These are phyloP conservation scores for Platyura marginata DNA, from an alignment of 1,140 invertebrate species.

Conservation along the genomic window DNA sequence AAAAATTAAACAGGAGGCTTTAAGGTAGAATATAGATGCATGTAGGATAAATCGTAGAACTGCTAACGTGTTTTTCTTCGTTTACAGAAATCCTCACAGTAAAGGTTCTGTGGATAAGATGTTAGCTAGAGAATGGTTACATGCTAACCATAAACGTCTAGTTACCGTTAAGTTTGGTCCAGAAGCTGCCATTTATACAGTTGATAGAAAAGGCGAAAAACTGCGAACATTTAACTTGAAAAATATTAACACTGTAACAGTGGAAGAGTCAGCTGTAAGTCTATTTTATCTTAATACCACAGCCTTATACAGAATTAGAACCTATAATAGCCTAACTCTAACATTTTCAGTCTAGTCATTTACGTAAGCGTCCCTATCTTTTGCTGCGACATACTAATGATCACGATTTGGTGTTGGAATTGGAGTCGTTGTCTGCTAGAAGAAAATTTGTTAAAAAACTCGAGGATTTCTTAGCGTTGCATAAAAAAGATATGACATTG, in stretches of 20 bases:
- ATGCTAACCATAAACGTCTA: conserved; percentile 77
- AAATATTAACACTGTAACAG: conserved; percentile 51
- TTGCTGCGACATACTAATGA: conserved; percentile 75
- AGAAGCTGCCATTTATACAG: conserved; percentile 62
- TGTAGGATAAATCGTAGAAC: background rate
- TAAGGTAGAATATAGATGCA: conserved; percentile 22
- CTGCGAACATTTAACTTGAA: conserved; percentile 61
- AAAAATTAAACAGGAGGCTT: conserved; percentile 66
- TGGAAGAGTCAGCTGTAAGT: conserved; percentile 56
- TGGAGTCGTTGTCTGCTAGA: conserved; percentile 61
- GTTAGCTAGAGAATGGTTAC: conserved; percentile 87
- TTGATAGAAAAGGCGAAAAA: conserved; percentile 79
- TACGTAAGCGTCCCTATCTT: conserved; percentile 65
- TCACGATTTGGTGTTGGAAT: conserved; percentile 91
- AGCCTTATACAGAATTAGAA: background rate
- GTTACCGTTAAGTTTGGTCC: conserved; percentile 81
- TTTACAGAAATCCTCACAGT: conserved; percentile 19
- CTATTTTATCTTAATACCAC: background rate
- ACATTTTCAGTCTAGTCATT: conserved; percentile 38
- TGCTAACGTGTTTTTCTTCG: too few relatives aligned
- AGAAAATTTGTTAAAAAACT: conserved; percentile 83
- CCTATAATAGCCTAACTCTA: background rate
- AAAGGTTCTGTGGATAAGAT: conserved; percentile 73
- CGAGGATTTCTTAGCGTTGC: conserved; percentile 60
- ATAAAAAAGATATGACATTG: conserved; percentile 49